These are phyloP conservation scores for Rotaria sp. DNA, from an alignment of 2,888 invertebrate species.

Conservation along the genomic window DNA sequence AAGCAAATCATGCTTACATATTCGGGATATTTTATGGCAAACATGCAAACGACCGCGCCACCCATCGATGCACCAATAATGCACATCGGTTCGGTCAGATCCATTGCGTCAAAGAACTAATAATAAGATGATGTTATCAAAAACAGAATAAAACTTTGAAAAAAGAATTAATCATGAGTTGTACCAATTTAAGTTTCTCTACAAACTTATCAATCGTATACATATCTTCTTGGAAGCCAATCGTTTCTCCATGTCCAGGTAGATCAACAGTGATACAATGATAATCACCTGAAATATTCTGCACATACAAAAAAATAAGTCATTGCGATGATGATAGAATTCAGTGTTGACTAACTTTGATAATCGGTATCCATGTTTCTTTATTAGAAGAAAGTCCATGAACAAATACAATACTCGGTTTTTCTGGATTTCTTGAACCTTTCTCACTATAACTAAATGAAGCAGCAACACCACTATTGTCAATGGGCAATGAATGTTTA, in stretches of 20 bases:
- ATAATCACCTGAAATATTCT: background rate
- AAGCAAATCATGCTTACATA: background rate
- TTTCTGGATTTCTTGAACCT: background rate
- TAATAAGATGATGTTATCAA: background rate
- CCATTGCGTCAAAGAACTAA: background rate
- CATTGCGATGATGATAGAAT: background rate
- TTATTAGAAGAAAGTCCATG: background rate
- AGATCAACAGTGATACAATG: background rate
- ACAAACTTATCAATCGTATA: background rate
- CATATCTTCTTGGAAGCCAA: background rate
- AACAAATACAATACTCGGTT: background rate
- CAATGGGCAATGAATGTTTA: background rate
- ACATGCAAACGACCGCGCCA: background rate
- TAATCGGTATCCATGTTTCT: background rate
- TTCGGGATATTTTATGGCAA: background rate
- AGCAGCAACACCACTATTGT: background rate
- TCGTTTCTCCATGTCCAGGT: background rate
- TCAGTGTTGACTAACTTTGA: background rate
- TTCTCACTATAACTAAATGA: background rate
- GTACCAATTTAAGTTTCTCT: background rate
- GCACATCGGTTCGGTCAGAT: background rate
- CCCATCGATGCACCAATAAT: background rate
- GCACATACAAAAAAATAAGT: background rate
- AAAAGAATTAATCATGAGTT: background rate
- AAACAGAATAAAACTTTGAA: too few relatives aligned